phyloP scores from a whole-genome alignment of 2,113 vertebrate species.

The Centropristis striata region DNA sequence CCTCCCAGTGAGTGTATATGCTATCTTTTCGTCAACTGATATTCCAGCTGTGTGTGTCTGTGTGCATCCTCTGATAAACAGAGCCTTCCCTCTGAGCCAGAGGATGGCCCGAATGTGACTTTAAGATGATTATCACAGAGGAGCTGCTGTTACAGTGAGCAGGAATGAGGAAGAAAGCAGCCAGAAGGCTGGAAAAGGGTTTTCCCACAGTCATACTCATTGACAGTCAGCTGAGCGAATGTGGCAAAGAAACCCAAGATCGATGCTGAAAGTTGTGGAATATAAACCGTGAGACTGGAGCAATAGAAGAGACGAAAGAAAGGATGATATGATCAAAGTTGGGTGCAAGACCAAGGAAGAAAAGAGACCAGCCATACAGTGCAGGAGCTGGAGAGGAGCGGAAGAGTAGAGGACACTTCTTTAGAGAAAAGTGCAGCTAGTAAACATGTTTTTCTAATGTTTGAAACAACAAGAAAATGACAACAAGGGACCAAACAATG shows the following conservation, averaged over 20 bases:
- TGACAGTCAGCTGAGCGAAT: constrained; percentile 66
- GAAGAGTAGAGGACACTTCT: neutral
- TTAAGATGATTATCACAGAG: constrained; percentile 64
- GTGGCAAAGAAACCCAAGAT: neutral
- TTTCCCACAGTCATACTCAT: constrained; percentile 59
- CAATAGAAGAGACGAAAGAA: neutral
- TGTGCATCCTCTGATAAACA: constrained; percentile 69
- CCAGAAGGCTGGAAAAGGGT: constrained; percentile 44
- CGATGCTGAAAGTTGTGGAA: constrained; percentile 33
- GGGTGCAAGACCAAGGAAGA: neutral
- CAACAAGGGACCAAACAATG: neutral
- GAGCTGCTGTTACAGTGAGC: constrained; percentile 36
- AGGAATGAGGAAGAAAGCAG: constrained; percentile 77
- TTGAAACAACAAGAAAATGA: constrained; percentile 5
- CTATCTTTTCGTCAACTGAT: constrained; percentile 2
- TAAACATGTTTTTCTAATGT: constrained; percentile 26
- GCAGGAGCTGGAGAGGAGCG: neutral
- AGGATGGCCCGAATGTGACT: constrained; percentile 47
- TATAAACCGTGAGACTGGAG: constrained; percentile 18
- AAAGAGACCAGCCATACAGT: neutral
- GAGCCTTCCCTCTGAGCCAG: constrained; percentile 56
- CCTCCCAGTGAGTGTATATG: neutral
- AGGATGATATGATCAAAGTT: neutral
- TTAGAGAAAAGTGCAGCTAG: neutral
- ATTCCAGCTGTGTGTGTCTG: constrained; percentile 31